Evolutionary conservation across 2,113 vertebrate genomes (phyloP).

Genomic region (Pituophis catenifer): DNA sequence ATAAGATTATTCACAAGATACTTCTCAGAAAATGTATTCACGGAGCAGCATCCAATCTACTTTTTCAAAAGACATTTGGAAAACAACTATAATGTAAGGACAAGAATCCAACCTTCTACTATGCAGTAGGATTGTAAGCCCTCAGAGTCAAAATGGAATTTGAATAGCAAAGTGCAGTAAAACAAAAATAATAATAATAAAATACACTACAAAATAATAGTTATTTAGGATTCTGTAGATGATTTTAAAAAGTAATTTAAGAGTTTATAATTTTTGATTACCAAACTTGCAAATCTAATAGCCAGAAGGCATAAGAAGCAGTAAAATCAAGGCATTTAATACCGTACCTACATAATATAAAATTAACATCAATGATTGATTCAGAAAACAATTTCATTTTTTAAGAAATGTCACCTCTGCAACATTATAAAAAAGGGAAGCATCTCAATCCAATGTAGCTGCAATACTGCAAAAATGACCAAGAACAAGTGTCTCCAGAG

Average conservation of each 20-base stretch:
- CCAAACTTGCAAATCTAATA: not conserved
- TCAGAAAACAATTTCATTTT: rapidly evolving
- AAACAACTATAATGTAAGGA: not conserved
- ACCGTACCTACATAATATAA: not conserved
- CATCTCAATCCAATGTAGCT: not conserved
- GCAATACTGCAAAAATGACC: not conserved
- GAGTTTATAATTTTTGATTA: not conserved
- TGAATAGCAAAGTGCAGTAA: not conserved
- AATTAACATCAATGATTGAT: not conserved
- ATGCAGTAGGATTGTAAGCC: not conserved
- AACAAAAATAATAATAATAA: not conserved
- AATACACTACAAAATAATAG: not conserved
- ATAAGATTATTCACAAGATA: not conserved
- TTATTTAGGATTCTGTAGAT: not conserved
- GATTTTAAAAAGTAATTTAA: not conserved
- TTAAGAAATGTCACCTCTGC: not conserved
- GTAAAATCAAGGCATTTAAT: slow-evolving; percentile 17
- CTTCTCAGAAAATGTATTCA: not conserved
- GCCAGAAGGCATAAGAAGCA: not conserved
- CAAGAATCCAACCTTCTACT: slow-evolving; percentile 17
- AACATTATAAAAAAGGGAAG: not conserved
- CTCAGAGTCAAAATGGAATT: not conserved
- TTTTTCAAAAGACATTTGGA: not conserved
- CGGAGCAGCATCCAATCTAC: slow-evolving; percentile 19
- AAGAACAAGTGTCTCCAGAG: not conserved